Conservation (phyloP, 2,888 invertebrate species). For the Trachelus troglodyta region DNA sequence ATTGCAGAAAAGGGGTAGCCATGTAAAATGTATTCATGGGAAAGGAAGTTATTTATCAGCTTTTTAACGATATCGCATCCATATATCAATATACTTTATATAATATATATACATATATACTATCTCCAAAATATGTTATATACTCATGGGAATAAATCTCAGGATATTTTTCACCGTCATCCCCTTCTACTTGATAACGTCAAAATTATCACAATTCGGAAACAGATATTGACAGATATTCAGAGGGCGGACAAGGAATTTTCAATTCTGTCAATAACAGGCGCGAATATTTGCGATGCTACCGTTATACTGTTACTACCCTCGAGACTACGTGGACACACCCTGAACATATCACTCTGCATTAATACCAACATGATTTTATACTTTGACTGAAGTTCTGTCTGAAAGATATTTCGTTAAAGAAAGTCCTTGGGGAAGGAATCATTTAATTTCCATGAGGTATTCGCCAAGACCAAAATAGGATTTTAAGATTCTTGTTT, state of each 20-base stretch:
- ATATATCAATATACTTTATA: background rate
- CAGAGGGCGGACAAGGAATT: background rate
- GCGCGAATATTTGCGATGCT: constrained; percentile 20
- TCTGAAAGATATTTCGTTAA: background rate
- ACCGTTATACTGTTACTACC: background rate
- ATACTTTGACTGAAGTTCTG: constrained; percentile 44
- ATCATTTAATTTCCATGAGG: background rate
- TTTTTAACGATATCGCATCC: background rate
- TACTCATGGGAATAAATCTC: background rate
- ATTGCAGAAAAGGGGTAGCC: background rate
- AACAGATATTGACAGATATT: background rate
- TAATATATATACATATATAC: background rate
- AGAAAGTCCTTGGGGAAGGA: background rate
- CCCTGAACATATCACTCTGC: constrained; percentile 24
- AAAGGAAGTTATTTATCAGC: background rate
- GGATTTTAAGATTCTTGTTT: background rate
- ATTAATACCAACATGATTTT: constrained; percentile 43
- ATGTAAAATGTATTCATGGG: background rate
- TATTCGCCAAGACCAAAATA: background rate
- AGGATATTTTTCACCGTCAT: background rate
- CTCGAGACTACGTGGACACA: background rate
- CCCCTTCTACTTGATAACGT: background rate
- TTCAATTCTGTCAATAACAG: constrained; percentile 23
- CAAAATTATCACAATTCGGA: background rate
- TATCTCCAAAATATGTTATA: background rate